Conservation (phyloP, 2,113 vertebrate species). For the Nyctibius bracteatus region DNA sequence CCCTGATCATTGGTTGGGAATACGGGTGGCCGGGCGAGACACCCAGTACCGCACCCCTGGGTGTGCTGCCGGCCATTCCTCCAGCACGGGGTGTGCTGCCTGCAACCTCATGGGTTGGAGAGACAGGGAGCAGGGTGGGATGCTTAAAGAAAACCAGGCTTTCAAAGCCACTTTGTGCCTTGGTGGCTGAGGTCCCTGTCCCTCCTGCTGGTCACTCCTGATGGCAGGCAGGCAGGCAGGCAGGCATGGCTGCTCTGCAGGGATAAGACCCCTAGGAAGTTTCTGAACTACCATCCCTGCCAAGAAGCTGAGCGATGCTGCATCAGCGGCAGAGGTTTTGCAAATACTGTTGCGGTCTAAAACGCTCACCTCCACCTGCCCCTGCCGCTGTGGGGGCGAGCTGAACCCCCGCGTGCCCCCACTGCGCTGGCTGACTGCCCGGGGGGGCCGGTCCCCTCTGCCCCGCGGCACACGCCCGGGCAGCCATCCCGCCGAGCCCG, state of each 20-base stretch:
- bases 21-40: fast-evolving
- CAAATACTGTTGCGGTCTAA: background rate
- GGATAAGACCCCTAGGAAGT: background rate
- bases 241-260: background rate
- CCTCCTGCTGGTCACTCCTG: background rate
- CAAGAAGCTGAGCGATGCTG: background rate
- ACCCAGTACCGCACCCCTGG: background rate
- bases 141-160: background rate
- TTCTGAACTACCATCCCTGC: background rate
- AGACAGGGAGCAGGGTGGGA: background rate
- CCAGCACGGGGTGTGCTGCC: background rate
- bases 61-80: background rate
- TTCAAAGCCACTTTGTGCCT: background rate
- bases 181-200: background rate
- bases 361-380: fast-evolving
- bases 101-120: fast-evolving
- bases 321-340: background rate
- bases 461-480: background rate
- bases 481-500: background rate
- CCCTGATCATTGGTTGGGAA: background rate
- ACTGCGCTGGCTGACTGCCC: fast-evolving
- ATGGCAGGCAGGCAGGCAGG: background rate
- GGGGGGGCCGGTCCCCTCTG: background rate
- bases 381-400: background rate
- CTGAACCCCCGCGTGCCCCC: background rate